A percentile compares a stretch with the other conserved stretches of the same genome.
Conservation (phyloP, 2,888 invertebrate genomes). For the Alcis repandata region DNA sequence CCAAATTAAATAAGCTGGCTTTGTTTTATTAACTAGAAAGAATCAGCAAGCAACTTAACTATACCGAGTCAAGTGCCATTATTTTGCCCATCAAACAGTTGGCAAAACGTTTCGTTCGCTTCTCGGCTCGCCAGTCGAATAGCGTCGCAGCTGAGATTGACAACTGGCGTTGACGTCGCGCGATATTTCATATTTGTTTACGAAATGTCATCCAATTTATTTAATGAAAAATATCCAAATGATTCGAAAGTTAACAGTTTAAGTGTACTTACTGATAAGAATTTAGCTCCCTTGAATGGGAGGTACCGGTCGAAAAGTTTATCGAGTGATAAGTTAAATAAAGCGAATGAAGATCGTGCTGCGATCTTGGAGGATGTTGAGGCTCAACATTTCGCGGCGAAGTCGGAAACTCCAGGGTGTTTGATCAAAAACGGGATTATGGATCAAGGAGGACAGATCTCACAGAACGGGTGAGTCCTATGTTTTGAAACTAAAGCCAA, state of each 20-base stretch:
- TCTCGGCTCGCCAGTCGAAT: constrained; percentile 69
- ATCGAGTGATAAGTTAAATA: constrained; percentile 83
- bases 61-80: constrained; percentile 67
- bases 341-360: constrained; percentile 77
- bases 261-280: constrained; percentile 76
- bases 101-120: constrained; percentile 72
- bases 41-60: constrained; percentile 58
- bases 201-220: constrained; percentile 80
- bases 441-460: constrained; percentile 63
- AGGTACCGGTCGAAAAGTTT: constrained; percentile 81
- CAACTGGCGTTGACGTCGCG: constrained; percentile 70
- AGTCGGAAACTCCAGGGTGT: constrained; percentile 79
- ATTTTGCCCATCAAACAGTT: constrained; percentile 65
- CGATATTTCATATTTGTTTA: constrained; percentile 60
- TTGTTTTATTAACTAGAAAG: constrained; percentile 50
- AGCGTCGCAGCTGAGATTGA: constrained; percentile 72
- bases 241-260: constrained; percentile 77
- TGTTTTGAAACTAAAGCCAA: background rate
- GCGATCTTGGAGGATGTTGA: constrained; percentile 82
- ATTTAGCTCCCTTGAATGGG: constrained; percentile 71
- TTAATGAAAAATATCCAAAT: constrained; percentile 74
- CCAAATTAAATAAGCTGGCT: constrained; percentile 52
- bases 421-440: constrained; percentile 69
- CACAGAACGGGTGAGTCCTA: constrained; percentile 68
- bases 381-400: constrained; percentile 73